phyloP scores from a whole-genome alignment of 92 coral and sea anemone genomes.

The Actinernus sp. region DNA sequence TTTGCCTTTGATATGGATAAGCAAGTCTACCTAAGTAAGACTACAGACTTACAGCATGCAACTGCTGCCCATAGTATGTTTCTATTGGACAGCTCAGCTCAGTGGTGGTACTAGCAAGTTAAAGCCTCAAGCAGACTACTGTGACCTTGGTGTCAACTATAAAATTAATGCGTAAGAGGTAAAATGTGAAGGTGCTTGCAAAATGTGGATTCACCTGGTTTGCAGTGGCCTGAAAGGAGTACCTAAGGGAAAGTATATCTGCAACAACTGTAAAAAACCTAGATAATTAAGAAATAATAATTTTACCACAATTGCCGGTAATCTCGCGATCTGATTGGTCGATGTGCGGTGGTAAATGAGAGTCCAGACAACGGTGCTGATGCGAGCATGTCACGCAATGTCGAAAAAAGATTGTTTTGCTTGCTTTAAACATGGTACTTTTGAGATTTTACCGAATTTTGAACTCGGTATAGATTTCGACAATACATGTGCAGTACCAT shows the following conservation, averaged over 20 bases:
- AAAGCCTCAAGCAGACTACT: slow-evolving; percentile 23
- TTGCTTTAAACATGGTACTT: too few relatives aligned
- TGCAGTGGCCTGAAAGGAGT: slow-evolving; percentile 24
- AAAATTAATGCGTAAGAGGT: slow-evolving; percentile 18
- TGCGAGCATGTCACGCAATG: too few relatives aligned
- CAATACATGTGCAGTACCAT: too few relatives aligned
- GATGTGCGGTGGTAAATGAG: too few relatives aligned
- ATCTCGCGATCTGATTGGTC: too few relatives aligned
- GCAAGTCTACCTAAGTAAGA: slow-evolving; percentile 6
- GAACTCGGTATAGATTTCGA: too few relatives aligned
- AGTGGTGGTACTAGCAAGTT: slow-evolving; percentile 12
- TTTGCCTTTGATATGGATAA: slow-evolving; percentile 35
- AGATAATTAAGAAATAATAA: too few relatives aligned
- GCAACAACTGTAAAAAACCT: slow-evolving; percentile 33
- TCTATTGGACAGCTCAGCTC: slow-evolving; percentile 13
- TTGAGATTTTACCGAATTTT: too few relatives aligned
- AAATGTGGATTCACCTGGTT: slow-evolving; percentile 31
- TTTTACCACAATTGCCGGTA: too few relatives aligned
- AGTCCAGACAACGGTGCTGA: too few relatives aligned
- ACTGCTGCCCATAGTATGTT: slow-evolving; percentile 44
- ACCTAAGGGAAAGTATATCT: slow-evolving; percentile 41
- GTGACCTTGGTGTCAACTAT: slow-evolving; percentile 35
- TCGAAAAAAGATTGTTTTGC: too few relatives aligned
- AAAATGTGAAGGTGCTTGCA: slow-evolving; percentile 34
- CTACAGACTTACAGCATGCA: slow-evolving; percentile 4